Base-by-base conservation (phyloP, 2,113 vertebrate species). In the Emydura subglobosa region DNA sequence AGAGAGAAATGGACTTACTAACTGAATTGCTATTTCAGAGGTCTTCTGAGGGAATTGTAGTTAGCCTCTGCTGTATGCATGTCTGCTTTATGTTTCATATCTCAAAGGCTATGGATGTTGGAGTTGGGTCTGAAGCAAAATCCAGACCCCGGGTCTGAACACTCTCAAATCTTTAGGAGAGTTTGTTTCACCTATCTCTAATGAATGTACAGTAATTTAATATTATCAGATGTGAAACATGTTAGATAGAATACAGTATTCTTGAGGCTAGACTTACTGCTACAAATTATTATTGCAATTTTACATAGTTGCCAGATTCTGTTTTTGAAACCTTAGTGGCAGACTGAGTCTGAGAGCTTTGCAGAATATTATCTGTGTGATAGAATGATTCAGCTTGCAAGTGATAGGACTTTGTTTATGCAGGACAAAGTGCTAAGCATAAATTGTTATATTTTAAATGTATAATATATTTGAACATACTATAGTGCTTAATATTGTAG, bases 101-200 rank as follows among this genome's bases (percentile, higher is more conserved):
- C 34, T 53, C 51, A 50, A 94, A 78, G 76, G 34, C 80, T 61
- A 87, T 7, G 90, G 85, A 51, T 83, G 90, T 59, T 72, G 42
- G 17, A 90, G 83, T 7, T 39, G 29, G 91, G 76, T 47, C 55
- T 84, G 12, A 19, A 3, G 29, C 7, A 55, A 53, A n/a, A 79
- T 90, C 59, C 81, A 3, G 4, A 22, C 83, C 31, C 31, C 19
- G 42, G 85, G 44, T 68, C 81, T 53, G 44, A 93, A 51, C 0
- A 0, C 88, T 91, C 74, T 27, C 47, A 90, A 51, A 47, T 13
- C 76, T n/a, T 47, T 76, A 68, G 53, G 81, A 57, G 85, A 5
- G 24, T 88, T 92, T 72, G 47, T 93, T 95, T 68, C 34, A 59
- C 91, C 91, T 74, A 47, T 31, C 8, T 93, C 68, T n/a, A 94